phyloP scores from a whole-genome alignment of 1,140 invertebrate species.

The Catajapyx aquilonaris region DNA sequence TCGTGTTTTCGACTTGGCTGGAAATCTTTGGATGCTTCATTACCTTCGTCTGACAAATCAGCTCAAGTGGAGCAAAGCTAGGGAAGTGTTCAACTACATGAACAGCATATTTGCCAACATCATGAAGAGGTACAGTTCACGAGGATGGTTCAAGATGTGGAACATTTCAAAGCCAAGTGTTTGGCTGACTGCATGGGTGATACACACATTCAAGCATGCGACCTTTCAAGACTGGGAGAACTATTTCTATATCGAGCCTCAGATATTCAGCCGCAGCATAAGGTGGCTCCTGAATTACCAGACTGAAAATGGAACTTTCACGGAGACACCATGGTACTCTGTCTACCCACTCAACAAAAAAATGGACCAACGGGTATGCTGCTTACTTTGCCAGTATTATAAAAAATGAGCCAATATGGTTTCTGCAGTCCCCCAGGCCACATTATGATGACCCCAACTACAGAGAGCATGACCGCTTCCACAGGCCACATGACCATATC shows the following conservation, averaged over 20 bases:
- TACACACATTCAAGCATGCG: slow-evolving; percentile 21
- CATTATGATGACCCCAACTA: too few species aligned
- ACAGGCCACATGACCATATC: too few species aligned
- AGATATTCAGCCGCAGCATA: slow-evolving; percentile 18
- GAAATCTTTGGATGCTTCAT: slow-evolving; percentile 31
- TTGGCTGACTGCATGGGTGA: slow-evolving; percentile 27
- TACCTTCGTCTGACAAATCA: slow-evolving; percentile 36
- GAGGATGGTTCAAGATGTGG: slow-evolving; percentile 25
- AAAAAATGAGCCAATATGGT: too few species aligned
- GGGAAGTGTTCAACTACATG: slow-evolving; percentile 21
- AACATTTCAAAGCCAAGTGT: slow-evolving; percentile 22
- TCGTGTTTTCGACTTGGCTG: slow-evolving; percentile 34
- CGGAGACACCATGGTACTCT: slow-evolving; percentile 19
- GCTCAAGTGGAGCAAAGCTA: slow-evolving; percentile 18
- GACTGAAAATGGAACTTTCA: slow-evolving; percentile 22
- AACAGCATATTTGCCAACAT: slow-evolving; percentile 23
- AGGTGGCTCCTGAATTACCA: slow-evolving; percentile 24
- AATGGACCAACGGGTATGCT: slow-evolving; percentile 15
- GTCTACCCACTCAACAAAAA: slow-evolving; percentile 15
- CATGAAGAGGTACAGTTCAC: slow-evolving; percentile 20
- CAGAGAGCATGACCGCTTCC: too few species aligned
- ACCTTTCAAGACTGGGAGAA: slow-evolving; percentile 32
- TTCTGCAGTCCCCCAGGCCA: too few species aligned
- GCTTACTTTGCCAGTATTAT: too few species aligned
- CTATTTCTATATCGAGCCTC: slow-evolving; percentile 22